These are phyloP conservation scores for Corydoras sp. DNA, from an alignment of 2,113 vertebrate genomes.

Conservation along the genomic window DNA sequence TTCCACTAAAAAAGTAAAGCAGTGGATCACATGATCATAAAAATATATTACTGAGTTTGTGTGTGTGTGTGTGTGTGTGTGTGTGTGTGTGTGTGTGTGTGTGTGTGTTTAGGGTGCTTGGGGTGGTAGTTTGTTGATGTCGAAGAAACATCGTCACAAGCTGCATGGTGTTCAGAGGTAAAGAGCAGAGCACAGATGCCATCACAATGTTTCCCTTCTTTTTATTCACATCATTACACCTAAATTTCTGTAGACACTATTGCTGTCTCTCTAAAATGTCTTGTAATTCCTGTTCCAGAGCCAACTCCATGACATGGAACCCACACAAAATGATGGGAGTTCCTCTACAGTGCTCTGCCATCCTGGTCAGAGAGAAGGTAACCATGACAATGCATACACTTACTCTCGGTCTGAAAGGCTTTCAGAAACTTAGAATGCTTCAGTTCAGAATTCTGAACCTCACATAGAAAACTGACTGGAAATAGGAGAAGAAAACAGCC, in stretches of 20 bases:
- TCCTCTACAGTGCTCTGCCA: conserved; percentile 91
- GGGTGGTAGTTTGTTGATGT: conserved; percentile 96
- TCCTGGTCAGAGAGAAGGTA: conserved; percentile 96
- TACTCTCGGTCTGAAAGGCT: neutral
- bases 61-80: neutral
- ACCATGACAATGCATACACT: conserved; percentile 3
- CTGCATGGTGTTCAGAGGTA: conserved; percentile 88
- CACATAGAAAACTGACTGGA: conserved; percentile 7
- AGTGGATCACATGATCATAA: too few relatives aligned
- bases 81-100: conserved; percentile 10
- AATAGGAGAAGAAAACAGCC: neutral
- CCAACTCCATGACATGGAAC: conserved; percentile 97
- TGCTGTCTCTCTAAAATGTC: too few relatives aligned
- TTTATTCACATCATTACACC: too few relatives aligned
- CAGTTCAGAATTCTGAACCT: too few relatives aligned
- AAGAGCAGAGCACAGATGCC: neutral
- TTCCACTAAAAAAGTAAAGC: conserved; percentile 15
- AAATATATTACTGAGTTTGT: too few relatives aligned
- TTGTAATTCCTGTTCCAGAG: conserved; percentile 66
- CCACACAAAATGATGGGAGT: conserved; percentile 99
- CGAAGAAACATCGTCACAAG: conserved; percentile 93
- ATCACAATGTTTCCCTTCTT: too few relatives aligned
- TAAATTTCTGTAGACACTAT: too few relatives aligned
- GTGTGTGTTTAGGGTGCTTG: conserved; percentile 79
- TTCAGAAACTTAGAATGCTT: too few relatives aligned